These are phyloP conservation scores for Shargacucullia verbasci DNA, from an alignment of 2,888 invertebrate species.

Conservation along the genomic window DNA sequence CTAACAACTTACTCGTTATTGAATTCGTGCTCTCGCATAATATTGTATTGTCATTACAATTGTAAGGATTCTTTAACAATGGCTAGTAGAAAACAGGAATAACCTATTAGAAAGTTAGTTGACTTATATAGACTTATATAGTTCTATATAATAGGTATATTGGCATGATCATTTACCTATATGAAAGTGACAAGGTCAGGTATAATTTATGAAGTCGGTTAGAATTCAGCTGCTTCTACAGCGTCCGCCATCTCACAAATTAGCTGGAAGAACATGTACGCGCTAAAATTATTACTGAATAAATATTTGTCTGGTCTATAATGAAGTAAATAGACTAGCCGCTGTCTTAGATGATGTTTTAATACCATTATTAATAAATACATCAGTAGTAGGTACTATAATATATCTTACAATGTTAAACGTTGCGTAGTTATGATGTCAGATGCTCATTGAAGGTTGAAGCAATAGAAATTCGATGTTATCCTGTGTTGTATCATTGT, in stretches of 20 bases:
- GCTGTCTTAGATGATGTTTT: conserved; percentile 16
- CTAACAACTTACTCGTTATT: background rate
- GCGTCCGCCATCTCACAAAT: too few species aligned
- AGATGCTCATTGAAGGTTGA: conserved; percentile 39
- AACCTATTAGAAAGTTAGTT: too few species aligned
- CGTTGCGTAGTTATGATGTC: conserved; percentile 17
- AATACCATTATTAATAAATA: conserved; percentile 24
- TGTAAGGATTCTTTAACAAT: conserved; percentile 38
- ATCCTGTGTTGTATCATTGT: conserved; percentile 28
- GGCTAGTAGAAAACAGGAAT: background rate
- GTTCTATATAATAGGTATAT: too few species aligned
- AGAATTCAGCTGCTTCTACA: too few species aligned
- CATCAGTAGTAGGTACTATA: conserved; percentile 6
- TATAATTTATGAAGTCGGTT: too few species aligned
- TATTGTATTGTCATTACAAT: conserved; percentile 1
- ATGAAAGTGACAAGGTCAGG: too few species aligned
- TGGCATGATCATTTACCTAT: too few species aligned
- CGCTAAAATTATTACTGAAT: too few species aligned
- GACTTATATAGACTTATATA: too few species aligned
- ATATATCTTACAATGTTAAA: background rate
- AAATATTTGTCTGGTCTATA: conserved; percentile 2
- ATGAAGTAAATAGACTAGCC: conserved; percentile 9
- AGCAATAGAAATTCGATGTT: conserved; percentile 32
- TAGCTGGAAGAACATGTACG: too few species aligned
- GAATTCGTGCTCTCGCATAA: conserved; percentile 13